Conservation (phyloP, 2,113 vertebrate genomes). For the Chrysemys picta region DNA sequence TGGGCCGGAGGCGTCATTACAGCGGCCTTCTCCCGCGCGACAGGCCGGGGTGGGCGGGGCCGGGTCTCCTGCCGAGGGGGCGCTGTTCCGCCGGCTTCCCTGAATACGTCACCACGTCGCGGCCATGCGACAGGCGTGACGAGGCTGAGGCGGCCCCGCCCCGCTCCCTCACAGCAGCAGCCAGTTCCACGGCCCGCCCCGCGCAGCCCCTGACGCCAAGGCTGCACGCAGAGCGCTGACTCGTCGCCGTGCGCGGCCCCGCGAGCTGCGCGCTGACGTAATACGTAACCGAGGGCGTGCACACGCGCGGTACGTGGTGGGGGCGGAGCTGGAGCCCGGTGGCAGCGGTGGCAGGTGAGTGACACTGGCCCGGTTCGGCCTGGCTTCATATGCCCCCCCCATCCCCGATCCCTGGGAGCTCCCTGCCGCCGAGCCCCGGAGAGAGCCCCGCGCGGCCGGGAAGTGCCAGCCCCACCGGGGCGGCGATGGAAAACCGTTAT, state of each 20-base stretch:
- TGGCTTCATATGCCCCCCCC: accelerated
- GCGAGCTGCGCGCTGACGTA: not conserved
- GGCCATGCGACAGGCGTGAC: no score
- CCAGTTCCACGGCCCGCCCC: not conserved
- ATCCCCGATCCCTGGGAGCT: no score
- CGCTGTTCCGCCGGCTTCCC: no score
- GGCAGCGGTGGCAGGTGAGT: not conserved
- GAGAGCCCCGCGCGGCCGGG: not conserved
- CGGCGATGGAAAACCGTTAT: not conserved
- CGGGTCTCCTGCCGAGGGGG: no score
- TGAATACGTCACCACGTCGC: no score
- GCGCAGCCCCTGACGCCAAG: not conserved
- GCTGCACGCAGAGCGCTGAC: not conserved
- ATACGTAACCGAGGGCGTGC: not conserved
- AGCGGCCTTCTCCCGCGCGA: no score
- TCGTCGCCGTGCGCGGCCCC: not conserved
- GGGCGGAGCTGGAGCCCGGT: not conserved
- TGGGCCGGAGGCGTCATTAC: no score
- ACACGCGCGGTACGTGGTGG: not conserved
- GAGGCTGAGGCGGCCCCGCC: no score
- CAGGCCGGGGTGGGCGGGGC: no score
- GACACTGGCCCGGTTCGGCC: not conserved
- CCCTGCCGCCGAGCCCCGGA: not conserved
- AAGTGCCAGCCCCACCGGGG: not conserved
- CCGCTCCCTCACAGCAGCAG: no score